phyloP scores from a whole-genome alignment of 2,888 invertebrate species.

The Campaea margaritaria region DNA sequence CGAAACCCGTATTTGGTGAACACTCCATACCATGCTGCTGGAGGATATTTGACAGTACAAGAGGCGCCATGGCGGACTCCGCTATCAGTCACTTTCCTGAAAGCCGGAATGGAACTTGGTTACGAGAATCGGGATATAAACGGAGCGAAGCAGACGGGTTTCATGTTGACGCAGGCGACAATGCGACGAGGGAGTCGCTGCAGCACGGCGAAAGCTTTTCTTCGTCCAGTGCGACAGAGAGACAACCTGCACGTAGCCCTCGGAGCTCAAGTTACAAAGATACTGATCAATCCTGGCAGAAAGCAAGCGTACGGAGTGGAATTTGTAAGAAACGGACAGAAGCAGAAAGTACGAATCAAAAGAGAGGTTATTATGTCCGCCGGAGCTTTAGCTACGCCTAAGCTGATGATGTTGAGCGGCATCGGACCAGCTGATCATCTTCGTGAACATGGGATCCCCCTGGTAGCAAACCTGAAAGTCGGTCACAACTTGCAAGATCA shows the following conservation, averaged over 20 bases:
- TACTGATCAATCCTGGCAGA: conserved; percentile 88
- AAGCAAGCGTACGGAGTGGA: conserved; percentile 92
- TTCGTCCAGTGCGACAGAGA: conserved; percentile 91
- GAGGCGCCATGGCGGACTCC: conserved; percentile 94
- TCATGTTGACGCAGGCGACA: conserved; percentile 94
- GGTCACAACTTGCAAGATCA: conserved; percentile 95
- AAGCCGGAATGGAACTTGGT: conserved; percentile 93
- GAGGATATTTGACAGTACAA: conserved; percentile 93
- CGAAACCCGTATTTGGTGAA: conserved; percentile 92
- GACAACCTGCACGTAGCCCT: conserved; percentile 92
- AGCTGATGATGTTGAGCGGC: conserved; percentile 96
- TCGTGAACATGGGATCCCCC: conserved; percentile 88
- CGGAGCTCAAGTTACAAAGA: conserved; percentile 89
- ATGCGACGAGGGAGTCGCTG: conserved; percentile 93
- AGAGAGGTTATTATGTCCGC: conserved; percentile 94
- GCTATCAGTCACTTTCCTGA: conserved; percentile 91
- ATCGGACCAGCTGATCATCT: conserved; percentile 93
- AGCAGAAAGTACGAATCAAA: conserved; percentile 88
- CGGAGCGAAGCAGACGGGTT: conserved; percentile 93
- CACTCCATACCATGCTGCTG: conserved; percentile 90
- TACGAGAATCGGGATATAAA: conserved; percentile 93
- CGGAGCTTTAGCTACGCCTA: conserved; percentile 95
- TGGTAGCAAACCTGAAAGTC: conserved; percentile 90
- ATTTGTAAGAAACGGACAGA: conserved; percentile 87
- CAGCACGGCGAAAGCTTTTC: conserved; percentile 94